phyloP scores from a whole-genome alignment of 2,797 vertebrate species.

The Alectoris magna region DNA sequence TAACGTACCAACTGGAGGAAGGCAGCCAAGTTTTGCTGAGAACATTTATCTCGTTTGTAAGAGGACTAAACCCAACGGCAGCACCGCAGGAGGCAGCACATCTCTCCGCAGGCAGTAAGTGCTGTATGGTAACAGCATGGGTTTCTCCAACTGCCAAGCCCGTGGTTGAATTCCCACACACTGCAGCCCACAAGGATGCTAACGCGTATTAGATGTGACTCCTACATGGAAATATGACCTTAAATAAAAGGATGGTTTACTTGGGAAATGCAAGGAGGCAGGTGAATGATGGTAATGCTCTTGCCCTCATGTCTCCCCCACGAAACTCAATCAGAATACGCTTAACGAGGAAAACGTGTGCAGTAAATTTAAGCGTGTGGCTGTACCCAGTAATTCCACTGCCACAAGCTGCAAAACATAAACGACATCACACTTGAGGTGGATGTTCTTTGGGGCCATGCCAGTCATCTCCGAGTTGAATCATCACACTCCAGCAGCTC shows the following conservation, averaged over 20 bases:
- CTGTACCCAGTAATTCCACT: accelerated
- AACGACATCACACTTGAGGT: accelerated
- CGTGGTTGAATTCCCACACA: accelerated
- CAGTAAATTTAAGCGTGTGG: neutral
- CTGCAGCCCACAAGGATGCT: neutral
- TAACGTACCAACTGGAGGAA: neutral
- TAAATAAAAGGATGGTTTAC: neutral
- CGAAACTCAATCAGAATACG: neutral
- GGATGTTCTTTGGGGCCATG: neutral
- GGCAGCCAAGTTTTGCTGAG: neutral
- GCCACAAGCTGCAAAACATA: neutral
- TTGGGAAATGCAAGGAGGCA: neutral
- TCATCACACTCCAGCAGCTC: neutral
- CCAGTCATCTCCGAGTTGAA: neutral
- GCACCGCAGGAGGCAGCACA: neutral
- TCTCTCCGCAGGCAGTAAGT: neutral
- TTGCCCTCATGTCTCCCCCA: neutral
- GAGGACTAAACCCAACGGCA: neutral
- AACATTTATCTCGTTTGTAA: neutral
- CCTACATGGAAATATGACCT: accelerated
- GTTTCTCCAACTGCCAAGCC: neutral
- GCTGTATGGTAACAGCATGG: neutral
- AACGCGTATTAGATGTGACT: accelerated
- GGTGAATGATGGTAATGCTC: accelerated
- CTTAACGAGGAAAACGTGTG: accelerated